These are phyloP conservation scores for Megastigmus dorsalis DNA, from an alignment of 2,888 invertebrate species.

Conservation along the genomic window DNA sequence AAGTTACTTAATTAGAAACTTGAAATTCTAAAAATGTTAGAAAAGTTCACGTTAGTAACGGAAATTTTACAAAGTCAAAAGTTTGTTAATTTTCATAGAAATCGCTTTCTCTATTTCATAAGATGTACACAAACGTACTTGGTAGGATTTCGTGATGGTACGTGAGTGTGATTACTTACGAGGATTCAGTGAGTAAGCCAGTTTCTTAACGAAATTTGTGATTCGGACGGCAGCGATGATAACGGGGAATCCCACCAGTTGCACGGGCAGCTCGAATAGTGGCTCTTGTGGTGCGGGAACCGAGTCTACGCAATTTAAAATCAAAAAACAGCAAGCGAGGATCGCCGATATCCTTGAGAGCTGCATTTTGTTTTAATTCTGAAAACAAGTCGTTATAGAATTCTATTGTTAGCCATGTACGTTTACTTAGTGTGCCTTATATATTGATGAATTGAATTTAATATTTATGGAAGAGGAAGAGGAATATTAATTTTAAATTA, in stretches of 20 bases:
- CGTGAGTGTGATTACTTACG: conserved; percentile 75
- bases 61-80: too few relatives aligned
- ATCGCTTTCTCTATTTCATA: conserved; percentile 53
- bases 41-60: too few relatives aligned
- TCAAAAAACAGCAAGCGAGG: conserved; percentile 63
- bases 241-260: conserved; percentile 88
- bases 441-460: too few relatives aligned
- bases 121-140: background rate
- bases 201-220: conserved; percentile 88
- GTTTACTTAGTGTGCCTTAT: too few relatives aligned
- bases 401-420: too few relatives aligned
- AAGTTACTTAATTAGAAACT: too few relatives aligned
- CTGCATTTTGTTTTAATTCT: conserved; percentile 63
- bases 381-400: too few relatives aligned
- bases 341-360: conserved; percentile 62
- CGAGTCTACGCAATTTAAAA: conserved; percentile 63
- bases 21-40: too few relatives aligned
- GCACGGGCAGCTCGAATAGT: conserved; percentile 86
- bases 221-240: conserved; percentile 86
- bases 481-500: too few relatives aligned
- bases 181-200: conserved; percentile 88
- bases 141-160: conserved; percentile 3
- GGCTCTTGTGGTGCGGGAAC: conserved; percentile 74
- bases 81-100: conserved; percentile 15
- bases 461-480: too few relatives aligned